Conservation (phyloP, 2,888 invertebrate genomes). For the Ochropacha duplaris region DNA sequence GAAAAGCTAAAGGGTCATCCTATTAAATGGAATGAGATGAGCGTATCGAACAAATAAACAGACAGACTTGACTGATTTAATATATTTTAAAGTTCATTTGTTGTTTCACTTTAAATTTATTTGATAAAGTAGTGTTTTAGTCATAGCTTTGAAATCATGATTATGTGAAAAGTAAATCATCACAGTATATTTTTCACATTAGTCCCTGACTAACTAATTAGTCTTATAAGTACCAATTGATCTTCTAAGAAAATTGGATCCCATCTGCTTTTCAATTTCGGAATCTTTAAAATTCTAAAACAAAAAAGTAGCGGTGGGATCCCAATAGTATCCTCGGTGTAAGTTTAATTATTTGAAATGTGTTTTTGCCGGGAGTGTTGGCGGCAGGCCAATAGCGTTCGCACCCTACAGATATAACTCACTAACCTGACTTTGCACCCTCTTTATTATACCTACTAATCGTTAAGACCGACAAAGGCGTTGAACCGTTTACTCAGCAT, state of each 20-base stretch:
- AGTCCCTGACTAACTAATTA: too few species aligned
- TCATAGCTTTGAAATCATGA: too few species aligned
- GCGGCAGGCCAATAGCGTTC: constrained; percentile 34
- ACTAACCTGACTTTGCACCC: constrained; percentile 47
- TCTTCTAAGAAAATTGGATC: not conserved
- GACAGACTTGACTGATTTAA: not conserved
- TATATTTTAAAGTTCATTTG: not conserved
- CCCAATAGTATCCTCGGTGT: constrained; percentile 19
- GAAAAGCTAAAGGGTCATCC: constrained; percentile 16
- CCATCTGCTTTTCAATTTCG: constrained; percentile 5
- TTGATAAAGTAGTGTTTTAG: too few species aligned
- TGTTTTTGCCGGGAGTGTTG: constrained; percentile 39
- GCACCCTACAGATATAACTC: constrained; percentile 27
- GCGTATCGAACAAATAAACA: constrained; percentile 15
- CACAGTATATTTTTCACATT: too few species aligned
- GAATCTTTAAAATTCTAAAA: constrained; percentile 16
- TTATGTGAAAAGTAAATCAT: too few species aligned
- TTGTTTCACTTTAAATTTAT: not conserved
- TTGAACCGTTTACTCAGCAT: constrained; percentile 2
- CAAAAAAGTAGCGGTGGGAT: not conserved
- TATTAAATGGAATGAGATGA: constrained; percentile 13
- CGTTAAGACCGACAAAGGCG: constrained; percentile 11
- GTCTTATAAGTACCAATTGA: not conserved
- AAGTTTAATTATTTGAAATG: constrained; percentile 55
- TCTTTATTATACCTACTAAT: constrained; percentile 38